Percentiles rank a stretch among this genome's conserved stretches.
phyloP scores from a whole-genome alignment of 2,797 vertebrate species.

The Malacoctenus gilli region DNA sequence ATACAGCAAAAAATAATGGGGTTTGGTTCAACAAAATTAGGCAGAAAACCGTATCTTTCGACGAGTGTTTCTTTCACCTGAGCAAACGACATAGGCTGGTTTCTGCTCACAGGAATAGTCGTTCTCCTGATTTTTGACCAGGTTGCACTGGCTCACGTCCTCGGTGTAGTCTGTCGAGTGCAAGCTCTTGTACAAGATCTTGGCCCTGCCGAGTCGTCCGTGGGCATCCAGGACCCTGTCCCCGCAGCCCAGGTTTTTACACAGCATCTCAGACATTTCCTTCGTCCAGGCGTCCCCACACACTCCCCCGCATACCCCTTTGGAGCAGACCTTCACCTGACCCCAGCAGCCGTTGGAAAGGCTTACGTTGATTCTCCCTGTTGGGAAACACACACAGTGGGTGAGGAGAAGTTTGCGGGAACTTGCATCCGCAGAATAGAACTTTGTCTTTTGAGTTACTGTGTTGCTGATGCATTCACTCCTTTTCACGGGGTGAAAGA shows the following conservation, averaged over 20 bases:
- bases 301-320: background rate
- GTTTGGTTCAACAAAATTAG: background rate
- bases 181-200: slow-evolving; percentile 9
- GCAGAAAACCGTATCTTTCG: no score
- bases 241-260: slow-evolving; percentile 53
- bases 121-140: background rate
- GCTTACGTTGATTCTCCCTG: background rate
- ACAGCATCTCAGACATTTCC: slow-evolving; percentile 11
- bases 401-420: no score
- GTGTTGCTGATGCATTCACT: no score
- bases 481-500: no score
- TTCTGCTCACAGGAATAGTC: fast-evolving
- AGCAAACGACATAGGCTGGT: slow-evolving; percentile 57
- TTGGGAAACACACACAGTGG: background rate
- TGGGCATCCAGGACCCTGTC: fast-evolving
- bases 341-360: slow-evolving; percentile 47
- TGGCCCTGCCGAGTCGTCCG: fast-evolving
- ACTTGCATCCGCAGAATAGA: no score
- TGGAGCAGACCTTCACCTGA: slow-evolving; percentile 19
- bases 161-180: fast-evolving
- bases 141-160: slow-evolving; percentile 33
- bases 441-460: no score
- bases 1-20: background rate
- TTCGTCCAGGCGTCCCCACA: slow-evolving; percentile 45
- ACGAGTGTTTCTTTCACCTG: slow-evolving; percentile 69